phyloP scores from a whole-genome alignment of 2,113 vertebrate species.

The Pelvicachromis taeniatus region DNA sequence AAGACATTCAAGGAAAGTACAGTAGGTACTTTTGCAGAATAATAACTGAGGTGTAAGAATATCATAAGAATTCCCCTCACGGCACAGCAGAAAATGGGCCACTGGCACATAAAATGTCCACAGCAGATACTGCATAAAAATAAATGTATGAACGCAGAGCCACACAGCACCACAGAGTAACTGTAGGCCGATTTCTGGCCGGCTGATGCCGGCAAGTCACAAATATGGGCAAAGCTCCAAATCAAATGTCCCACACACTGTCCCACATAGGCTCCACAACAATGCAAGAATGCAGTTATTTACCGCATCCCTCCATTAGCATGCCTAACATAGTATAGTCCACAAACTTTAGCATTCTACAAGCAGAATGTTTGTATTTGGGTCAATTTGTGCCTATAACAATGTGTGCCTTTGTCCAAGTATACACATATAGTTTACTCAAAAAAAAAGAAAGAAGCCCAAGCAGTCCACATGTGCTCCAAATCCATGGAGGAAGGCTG shows the following conservation, averaged over 20 bases:
- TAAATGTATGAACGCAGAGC: conserved; percentile 40
- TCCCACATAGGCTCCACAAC: conserved; percentile 27
- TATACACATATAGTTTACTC: not conserved
- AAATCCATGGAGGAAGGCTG: conserved; percentile 15
- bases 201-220: conserved; percentile 35
- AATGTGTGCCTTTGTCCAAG: not conserved
- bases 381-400: not conserved
- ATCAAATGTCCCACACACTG: conserved; percentile 46
- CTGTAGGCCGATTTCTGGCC: conserved; percentile 34
- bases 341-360: not conserved
- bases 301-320: not conserved
- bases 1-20: conserved; percentile 48
- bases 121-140: conserved; percentile 55
- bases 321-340: not conserved
- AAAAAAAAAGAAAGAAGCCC: not conserved
- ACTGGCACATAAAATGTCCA: conserved; percentile 61
- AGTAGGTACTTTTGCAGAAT: conserved; percentile 59
- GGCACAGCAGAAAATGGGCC: conserved; percentile 60
- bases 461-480: conserved; percentile 7
- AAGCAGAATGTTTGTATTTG: not conserved
- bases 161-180: conserved; percentile 15
- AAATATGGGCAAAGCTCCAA: conserved; percentile 33
- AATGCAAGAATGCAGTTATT: conserved; percentile 11
- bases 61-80: conserved; percentile 49
- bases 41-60: conserved; percentile 50